Percentiles rank a stretch among this genome's conserved stretches.
These are phyloP conservation scores for Halictus quadricinctus DNA, from an alignment of 2,888 invertebrate species.

Conservation along the genomic window DNA sequence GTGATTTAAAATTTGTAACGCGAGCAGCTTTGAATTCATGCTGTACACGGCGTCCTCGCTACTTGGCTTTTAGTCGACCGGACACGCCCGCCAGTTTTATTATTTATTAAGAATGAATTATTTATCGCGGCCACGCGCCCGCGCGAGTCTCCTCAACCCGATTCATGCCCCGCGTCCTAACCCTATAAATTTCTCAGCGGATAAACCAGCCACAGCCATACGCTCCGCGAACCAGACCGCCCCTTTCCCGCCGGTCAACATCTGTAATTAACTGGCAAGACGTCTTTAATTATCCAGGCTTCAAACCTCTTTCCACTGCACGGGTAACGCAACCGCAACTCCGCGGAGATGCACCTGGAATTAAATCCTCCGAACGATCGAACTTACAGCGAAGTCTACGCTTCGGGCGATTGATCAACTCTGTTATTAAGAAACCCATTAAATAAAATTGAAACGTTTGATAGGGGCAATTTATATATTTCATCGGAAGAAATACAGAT, in stretches of 20 bases:
- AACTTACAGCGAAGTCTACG: background rate
- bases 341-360: background rate
- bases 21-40: conserved; percentile 25
- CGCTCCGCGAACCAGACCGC: background rate
- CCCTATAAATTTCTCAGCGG: conserved; percentile 6
- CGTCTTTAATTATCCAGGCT: conserved; percentile 8
- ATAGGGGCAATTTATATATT: background rate
- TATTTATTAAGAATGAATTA: conserved; percentile 52
- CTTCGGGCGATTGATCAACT: background rate
- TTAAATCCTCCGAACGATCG: background rate
- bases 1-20: conserved; percentile 46
- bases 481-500: background rate
- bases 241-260: background rate
- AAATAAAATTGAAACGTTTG: background rate
- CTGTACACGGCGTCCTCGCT: background rate
- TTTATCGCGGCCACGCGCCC: conserved; percentile 31
- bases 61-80: background rate
- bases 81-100: conserved; percentile 24
- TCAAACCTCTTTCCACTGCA: background rate
- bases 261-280: conserved; percentile 19
- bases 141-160: background rate
- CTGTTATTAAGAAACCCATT: background rate
- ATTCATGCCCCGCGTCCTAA: background rate
- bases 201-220: conserved; percentile 6
- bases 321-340: background rate